Base-by-base conservation (phyloP, 53 echinoderm and acorn worm genomes). In the Henricia sp. region DNA sequence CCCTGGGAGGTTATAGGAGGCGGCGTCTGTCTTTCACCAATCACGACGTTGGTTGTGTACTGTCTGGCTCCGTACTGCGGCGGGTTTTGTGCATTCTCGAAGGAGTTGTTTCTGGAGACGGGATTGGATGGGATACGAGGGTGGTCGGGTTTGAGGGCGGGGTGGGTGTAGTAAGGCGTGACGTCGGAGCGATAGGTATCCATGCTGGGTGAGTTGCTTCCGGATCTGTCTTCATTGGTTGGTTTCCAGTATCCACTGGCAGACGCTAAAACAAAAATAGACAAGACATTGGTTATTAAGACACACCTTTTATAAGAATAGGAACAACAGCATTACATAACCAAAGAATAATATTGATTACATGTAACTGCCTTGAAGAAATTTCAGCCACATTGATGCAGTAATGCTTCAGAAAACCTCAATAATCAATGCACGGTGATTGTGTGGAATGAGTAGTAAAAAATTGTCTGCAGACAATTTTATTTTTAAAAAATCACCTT, bases 1-100 rank as follows among this genome's bases (percentile, higher is more conserved):
- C 64, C 80, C 44, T 63, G 80, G 44, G 80, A 64, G 6, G 80
- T 13, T 33, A 80, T 21, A 50, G 75, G 75, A 13, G 88, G 83
- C n/a, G 88, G 88, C 71, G 88, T 88, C 52, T 88, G 88, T 51
- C 88, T 88, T 64, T 82, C 88, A 5, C 80, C 80, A 25, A 80
- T 80, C 63, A 80, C 85, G 34, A 71, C 85, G 23, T 84, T 84
- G 38, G 87, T 63, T 9, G 88, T 58, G 63, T 71, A 88, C 42
- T 77, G 88, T 59, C 88, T 82, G 40, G 71, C 59, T n/a, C 75
- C 68, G 42, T 86, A 86, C 29, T 74, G 75, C 37, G 76, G 86
- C 35, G 43, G 75, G 67, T 55, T 67, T 43, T 74, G 74, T 30
- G 55, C n/a, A 67, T 52, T 76, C 38, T 68, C 76, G 52, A 74